Evolutionary conservation across 2,113 vertebrate genomes (phyloP).

Genomic region (Sceloporus tristichus): DNA sequence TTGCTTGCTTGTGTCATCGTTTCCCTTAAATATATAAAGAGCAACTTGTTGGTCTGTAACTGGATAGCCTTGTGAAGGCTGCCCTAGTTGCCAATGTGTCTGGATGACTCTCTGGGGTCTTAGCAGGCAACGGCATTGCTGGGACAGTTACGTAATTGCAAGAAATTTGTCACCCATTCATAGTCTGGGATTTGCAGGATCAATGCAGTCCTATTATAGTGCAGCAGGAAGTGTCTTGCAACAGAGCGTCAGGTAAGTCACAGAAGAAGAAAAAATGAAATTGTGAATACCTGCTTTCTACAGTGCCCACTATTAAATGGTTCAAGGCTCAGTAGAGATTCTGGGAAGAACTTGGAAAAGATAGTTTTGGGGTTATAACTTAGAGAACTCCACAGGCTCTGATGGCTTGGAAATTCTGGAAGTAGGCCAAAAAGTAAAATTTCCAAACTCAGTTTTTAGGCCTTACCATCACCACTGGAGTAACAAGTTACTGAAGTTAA

Average conservation of each 20-base stretch:
- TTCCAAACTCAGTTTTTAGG: neutral
- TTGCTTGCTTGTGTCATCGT: conserved; percentile 16
- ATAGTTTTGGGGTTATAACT: too few species aligned
- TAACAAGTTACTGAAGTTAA: neutral
- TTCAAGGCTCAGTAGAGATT: too few species aligned
- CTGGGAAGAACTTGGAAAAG: too few species aligned
- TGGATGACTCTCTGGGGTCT: neutral
- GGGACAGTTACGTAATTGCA: conserved; percentile 12
- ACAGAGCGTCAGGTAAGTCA: neutral
- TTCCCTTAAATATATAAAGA: neutral
- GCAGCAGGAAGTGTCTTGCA: neutral
- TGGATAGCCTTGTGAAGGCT: conserved; percentile 21
- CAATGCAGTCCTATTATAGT: conserved; percentile 5
- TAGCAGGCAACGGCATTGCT: neutral
- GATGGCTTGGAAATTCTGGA: too few species aligned
- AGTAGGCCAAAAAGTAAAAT: too few species aligned
- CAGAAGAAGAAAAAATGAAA: neutral
- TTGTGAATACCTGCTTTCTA: neutral
- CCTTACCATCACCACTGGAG: neutral
- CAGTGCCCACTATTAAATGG: neutral
- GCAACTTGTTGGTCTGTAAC: conserved; percentile 8
- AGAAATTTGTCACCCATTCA: conserved; percentile 32
- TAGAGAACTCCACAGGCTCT: too few species aligned
- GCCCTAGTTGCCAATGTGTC: neutral
- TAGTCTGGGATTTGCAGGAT: conserved; percentile 14